These are phyloP conservation scores for Holotrichia oblita DNA, from an alignment of 1,140 invertebrate genomes.

Conservation along the genomic window DNA sequence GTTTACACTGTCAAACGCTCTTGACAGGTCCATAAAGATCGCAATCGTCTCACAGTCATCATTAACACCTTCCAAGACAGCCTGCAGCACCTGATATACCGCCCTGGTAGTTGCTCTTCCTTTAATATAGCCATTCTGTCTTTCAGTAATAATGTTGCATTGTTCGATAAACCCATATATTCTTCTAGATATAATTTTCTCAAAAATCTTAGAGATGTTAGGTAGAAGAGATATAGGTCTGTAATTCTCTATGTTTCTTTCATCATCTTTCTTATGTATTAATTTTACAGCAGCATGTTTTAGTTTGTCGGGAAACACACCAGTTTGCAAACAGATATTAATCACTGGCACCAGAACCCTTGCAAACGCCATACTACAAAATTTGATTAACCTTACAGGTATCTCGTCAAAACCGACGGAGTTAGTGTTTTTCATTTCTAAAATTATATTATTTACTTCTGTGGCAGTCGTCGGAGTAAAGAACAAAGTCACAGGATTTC, in stretches of 20 bases:
- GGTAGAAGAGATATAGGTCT: background rate
- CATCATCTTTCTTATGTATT: conserved; percentile 9
- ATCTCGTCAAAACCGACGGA: background rate
- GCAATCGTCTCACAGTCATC: background rate
- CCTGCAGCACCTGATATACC: background rate
- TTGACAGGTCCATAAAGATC: conserved; percentile 22
- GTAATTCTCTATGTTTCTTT: conserved; percentile 5
- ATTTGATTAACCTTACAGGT: background rate
- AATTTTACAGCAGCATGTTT: background rate
- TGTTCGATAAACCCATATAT: background rate
- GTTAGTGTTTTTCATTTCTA: background rate
- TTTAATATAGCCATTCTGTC: conserved; percentile 18
- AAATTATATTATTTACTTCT: background rate
- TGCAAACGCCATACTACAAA: background rate
- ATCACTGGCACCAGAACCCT: background rate
- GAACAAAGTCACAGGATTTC: background rate
- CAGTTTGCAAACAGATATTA: background rate
- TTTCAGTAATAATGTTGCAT: background rate
- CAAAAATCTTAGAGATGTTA: conserved; percentile 5
- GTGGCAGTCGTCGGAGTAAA: background rate
- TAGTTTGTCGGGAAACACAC: background rate
- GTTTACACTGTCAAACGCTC: conserved; percentile 7
- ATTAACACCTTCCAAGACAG: background rate
- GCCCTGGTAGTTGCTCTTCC: background rate
- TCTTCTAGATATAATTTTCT: background rate